Evolutionary conservation across 2,888 invertebrate species (phyloP).

Genomic region (Pyralis farinalis): DNA sequence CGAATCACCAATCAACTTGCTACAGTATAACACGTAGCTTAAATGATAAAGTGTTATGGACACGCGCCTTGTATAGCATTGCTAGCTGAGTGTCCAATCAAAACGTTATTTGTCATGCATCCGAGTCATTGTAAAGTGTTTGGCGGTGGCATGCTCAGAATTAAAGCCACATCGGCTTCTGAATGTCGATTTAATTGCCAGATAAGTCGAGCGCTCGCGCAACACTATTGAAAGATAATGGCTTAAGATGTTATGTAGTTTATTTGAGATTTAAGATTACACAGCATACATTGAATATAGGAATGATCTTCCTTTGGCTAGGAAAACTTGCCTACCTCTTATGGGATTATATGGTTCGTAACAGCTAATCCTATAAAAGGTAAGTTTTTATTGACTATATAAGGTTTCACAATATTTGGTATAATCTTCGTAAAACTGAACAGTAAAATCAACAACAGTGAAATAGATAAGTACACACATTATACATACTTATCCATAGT

Average conservation of each 20-base stretch:
- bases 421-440: too few species aligned
- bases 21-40: too few species aligned
- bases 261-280: slow-evolving; percentile 59
- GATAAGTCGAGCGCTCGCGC: slow-evolving; percentile 70
- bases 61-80: slow-evolving; percentile 30
- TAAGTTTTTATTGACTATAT: too few species aligned
- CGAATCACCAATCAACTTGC: too few species aligned
- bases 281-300: slow-evolving; percentile 18
- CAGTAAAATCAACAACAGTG: too few species aligned
- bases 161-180: slow-evolving; percentile 73
- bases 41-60: slow-evolving; percentile 35
- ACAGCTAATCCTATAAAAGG: too few species aligned
- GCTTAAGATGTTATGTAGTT: slow-evolving; percentile 68
- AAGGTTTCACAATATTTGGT: too few species aligned
- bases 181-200: slow-evolving; percentile 80
- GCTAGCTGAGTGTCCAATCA: slow-evolving; percentile 64
- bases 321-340: slow-evolving; percentile 8
- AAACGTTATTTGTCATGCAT: slow-evolving; percentile 78
- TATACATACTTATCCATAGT: too few species aligned
- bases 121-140: slow-evolving; percentile 72
- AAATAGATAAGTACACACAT: too few species aligned
- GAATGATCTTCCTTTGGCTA: slow-evolving; percentile 15
- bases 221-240: slow-evolving; percentile 74
- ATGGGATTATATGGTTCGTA: slow-evolving; percentile 9
- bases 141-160: slow-evolving; percentile 67